Base-by-base conservation (phyloP, 2,888 invertebrate genomes). In the Hipparchia semele region DNA sequence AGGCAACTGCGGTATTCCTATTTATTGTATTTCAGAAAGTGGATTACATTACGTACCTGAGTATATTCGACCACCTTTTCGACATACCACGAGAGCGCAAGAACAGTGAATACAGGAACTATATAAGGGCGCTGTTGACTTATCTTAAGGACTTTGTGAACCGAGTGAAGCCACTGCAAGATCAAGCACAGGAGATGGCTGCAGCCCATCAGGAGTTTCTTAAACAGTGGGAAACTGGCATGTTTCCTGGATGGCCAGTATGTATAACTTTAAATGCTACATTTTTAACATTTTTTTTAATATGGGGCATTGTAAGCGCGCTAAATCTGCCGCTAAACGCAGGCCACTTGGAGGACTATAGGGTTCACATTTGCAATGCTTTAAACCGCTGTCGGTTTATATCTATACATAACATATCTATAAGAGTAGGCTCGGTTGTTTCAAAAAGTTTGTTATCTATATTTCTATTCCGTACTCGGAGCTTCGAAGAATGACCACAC, bases 11-110 rank as follows among this genome's bases (percentile, higher is more conserved):
- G 23, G 23, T 23, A 23, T 23, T 23, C 23, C 23, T 23, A 23
- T 23, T 39, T 54, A 54, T 6, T n/a, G 59, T 49, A 53, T 90
- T 90, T 53, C 86, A 95, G 95, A 97, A 98, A 95, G 96, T 99
- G 53, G 99, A 99, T 90, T 99, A 99, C 89, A 98, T 99, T 68
- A 97, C 97, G 0, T 99, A 99, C 87, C 90, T 99, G 75, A 96
- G 97, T 77, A 96, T 97, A 73, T 99, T 99, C 86, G 99, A 99
- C 88, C 98, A 98, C 85, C 94, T 99, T 13, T 99, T 97, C 88
- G 99, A 99, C 82, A 97, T 99, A 83, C 97, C 99, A 0, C 97
- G 96, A 91, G 98, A 98, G 81, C 95, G 98, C 73, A 98, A 98
- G 91, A 98, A 97, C 87, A 97, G 97, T 71, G 98, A 98, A 80